Percentiles rank a stretch among this genome's conserved stretches.
Evolutionary conservation across 2,797 vertebrate species (phyloP).

Genomic region (Smutsia temminckii): DNA sequence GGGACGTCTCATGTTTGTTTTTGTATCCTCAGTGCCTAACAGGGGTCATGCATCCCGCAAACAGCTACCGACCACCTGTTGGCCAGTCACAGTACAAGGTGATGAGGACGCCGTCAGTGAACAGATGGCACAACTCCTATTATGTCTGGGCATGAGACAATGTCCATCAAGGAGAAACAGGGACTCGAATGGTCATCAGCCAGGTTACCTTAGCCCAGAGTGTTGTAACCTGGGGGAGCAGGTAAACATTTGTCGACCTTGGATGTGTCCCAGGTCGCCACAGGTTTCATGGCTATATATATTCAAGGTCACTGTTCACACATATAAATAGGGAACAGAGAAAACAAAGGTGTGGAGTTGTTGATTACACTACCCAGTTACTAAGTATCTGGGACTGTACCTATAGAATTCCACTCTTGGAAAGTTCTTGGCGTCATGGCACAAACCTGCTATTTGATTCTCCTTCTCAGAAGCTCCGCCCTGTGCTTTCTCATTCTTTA

Average conservation of each 20-base stretch:
- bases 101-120: neutral
- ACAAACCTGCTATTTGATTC: neutral
- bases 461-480: neutral
- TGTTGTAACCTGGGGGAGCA: neutral
- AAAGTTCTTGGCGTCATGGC: neutral
- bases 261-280: neutral
- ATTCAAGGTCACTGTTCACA: neutral
- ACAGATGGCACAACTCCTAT: rapidly evolving
- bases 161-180: neutral
- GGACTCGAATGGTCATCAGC: neutral
- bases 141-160: neutral
- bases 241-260: neutral
- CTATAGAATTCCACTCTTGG: neutral
- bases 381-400: neutral
- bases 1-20: neutral
- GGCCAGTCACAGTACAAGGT: neutral
- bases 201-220: neutral
- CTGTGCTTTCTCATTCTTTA: neutral
- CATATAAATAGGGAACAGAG: neutral
- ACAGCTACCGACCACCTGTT: neutral
- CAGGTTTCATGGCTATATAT: neutral
- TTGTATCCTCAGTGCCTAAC: neutral
- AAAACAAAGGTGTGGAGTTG: neutral
- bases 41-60: neutral
- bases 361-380: neutral